These are phyloP conservation scores for Malacosoma neustria DNA, from an alignment of 2,888 invertebrate genomes.

Conservation along the genomic window DNA sequence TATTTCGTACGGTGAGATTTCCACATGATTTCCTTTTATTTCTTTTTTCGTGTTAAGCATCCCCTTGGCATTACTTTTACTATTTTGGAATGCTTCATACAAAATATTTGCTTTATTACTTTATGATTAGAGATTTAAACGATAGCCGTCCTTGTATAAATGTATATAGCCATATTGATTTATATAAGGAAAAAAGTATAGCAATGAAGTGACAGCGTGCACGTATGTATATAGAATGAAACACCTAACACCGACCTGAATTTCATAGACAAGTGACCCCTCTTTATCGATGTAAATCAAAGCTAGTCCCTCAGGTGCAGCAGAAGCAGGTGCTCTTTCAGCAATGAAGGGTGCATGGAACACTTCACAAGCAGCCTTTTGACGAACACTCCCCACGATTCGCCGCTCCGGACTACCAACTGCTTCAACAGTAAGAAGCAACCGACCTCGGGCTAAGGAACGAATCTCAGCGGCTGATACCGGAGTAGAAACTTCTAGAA, in stretches of 20 bases:
- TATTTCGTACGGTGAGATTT: too few species aligned
- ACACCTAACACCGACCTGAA: slow-evolving; percentile 66
- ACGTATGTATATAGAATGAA: too few species aligned
- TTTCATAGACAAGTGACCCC: slow-evolving; percentile 85
- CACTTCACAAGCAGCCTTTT: slow-evolving; percentile 86
- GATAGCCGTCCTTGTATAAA: too few species aligned
- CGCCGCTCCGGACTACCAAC: slow-evolving; percentile 78
- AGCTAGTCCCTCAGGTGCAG: slow-evolving; percentile 79
- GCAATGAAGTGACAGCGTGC: too few species aligned
- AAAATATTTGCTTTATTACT: too few species aligned
- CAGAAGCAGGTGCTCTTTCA: slow-evolving; percentile 55
- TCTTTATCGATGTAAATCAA: slow-evolving; percentile 86
- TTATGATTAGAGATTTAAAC: too few species aligned
- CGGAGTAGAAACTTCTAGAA: slow-evolving; percentile 85
- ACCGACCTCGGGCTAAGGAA: slow-evolving; percentile 83
- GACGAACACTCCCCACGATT: slow-evolving; percentile 82
- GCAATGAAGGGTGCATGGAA: slow-evolving; percentile 82
- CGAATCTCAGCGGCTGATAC: slow-evolving; percentile 85
- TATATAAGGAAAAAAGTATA: too few species aligned
- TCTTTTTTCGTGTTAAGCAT: too few species aligned
- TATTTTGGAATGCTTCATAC: too few species aligned
- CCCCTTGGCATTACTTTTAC: too few species aligned
- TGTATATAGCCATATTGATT: too few species aligned
- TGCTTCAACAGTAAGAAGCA: slow-evolving; percentile 82
- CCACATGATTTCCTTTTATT: too few species aligned